Evolutionary conservation across 2,797 vertebrate genomes (phyloP).

Genomic region (Hoplostethus atlanticus): DNA sequence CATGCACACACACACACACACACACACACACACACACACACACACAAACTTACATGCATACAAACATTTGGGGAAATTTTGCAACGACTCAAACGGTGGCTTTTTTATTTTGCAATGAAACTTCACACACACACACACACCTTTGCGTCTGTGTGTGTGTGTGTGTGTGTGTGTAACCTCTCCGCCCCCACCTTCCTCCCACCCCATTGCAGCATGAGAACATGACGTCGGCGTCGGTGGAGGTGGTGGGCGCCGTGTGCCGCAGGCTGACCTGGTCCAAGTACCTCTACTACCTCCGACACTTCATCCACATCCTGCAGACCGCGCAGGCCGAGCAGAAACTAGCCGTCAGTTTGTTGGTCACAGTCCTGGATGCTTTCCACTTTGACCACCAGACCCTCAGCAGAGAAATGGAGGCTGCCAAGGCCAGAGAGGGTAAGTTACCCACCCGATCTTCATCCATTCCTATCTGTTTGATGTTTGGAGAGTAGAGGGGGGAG

Average conservation of each 20-base stretch:
- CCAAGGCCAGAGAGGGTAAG: conserved; percentile 87
- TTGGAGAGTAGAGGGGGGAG: neutral
- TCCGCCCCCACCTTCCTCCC: neutral
- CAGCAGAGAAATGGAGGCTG: conserved; percentile 88
- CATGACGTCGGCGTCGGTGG: conserved; percentile 91
- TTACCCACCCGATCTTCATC: neutral
- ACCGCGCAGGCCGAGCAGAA: conserved; percentile 90
- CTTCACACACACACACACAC: neutral
- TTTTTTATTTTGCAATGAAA: too few relatives aligned
- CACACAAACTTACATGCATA: neutral
- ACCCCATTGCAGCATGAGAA: conserved; percentile 88
- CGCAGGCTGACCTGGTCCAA: conserved; percentile 93
- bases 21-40: too few relatives aligned
- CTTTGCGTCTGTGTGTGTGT: neutral
- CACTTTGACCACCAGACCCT: conserved; percentile 94
- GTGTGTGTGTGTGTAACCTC: neutral
- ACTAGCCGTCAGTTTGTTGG: conserved; percentile 93
- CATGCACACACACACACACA: neutral
- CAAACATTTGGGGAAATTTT: too few relatives aligned
- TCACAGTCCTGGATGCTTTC: conserved; percentile 94
- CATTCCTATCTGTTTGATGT: neutral
- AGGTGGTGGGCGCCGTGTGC: conserved; percentile 94
- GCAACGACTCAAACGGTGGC: too few relatives aligned
- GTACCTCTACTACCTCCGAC: conserved; percentile 93
- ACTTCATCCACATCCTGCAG: conserved; percentile 94